These are phyloP conservation scores for Apodemus agrarius DNA, from an alignment of 2,797 vertebrate genomes.

Conservation along the genomic window DNA sequence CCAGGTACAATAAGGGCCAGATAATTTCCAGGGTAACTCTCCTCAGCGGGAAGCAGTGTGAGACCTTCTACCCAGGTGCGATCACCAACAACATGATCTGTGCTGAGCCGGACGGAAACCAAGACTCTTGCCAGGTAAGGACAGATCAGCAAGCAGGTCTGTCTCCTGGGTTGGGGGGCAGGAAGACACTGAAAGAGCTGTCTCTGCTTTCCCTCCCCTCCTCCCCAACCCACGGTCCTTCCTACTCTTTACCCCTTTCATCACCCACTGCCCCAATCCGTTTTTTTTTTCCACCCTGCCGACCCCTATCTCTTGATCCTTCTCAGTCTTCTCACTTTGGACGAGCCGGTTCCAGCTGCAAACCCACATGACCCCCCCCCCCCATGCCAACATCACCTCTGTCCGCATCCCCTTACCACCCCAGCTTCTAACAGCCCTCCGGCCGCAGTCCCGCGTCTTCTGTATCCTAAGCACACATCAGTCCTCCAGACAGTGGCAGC, in stretches of 20 bases:
- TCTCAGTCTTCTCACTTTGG: background rate
- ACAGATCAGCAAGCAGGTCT: background rate
- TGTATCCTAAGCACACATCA: too few relatives aligned
- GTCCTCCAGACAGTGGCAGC: background rate
- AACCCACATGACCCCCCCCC: too few relatives aligned
- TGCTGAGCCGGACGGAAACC: slow-evolving; percentile 68
- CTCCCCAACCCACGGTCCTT: too few relatives aligned
- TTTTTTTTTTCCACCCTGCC: too few relatives aligned
- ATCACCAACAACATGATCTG: slow-evolving; percentile 81
- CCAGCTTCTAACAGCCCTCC: background rate
- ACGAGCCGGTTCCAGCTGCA: background rate
- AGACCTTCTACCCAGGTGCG: slow-evolving; percentile 69
- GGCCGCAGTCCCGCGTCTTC: accelerated
- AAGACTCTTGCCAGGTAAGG: slow-evolving; percentile 82
- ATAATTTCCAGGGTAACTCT: slow-evolving; percentile 72
- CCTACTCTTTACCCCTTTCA: background rate
- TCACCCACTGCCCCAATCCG: background rate
- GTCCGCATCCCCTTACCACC: background rate
- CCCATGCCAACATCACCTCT: background rate
- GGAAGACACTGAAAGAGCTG: background rate
- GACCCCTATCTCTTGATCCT: accelerated
- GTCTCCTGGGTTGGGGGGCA: background rate
- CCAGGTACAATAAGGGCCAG: slow-evolving; percentile 77
- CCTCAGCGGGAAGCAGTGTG: slow-evolving; percentile 66
- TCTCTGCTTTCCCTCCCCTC: background rate